Evolutionary conservation across 2,113 vertebrate genomes (phyloP).

Genomic region (Microtus pennsylvanicus): DNA sequence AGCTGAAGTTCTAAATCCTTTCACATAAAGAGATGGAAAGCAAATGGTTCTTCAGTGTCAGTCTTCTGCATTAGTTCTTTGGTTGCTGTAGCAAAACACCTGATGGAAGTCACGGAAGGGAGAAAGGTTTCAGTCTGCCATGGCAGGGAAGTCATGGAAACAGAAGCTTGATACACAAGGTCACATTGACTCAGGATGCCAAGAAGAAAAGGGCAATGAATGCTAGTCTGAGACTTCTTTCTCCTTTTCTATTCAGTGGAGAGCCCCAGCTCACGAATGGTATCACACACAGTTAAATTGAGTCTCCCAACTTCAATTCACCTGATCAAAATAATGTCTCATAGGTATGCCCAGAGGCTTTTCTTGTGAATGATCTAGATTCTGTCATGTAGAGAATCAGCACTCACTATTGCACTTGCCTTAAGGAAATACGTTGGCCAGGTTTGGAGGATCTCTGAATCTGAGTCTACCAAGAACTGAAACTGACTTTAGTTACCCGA

Average conservation of each 20-base stretch:
- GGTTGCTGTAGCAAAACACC: background rate
- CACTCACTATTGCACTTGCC: background rate
- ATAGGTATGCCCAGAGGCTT: too few species aligned
- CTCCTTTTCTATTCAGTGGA: background rate
- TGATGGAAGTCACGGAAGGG: background rate
- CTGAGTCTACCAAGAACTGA: background rate
- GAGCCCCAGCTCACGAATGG: too few species aligned
- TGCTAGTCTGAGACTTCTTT: background rate
- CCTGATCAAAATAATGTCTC: background rate
- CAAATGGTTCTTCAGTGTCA: background rate
- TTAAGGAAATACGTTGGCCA: background rate
- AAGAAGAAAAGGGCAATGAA: background rate
- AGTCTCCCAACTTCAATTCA: background rate
- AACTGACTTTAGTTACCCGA: too few species aligned
- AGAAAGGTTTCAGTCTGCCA: background rate
- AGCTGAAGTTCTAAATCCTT: background rate
- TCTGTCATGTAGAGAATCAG: background rate
- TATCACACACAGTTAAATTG: background rate
- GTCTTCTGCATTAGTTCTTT: background rate
- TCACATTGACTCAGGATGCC: background rate
- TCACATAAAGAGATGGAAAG: background rate
- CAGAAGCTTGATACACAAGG: background rate
- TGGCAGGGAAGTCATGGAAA: background rate
- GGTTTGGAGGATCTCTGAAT: too few species aligned
- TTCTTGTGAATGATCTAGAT: background rate